These are phyloP conservation scores for Thunnus thynnus DNA, from an alignment of 2,113 vertebrate species.

Conservation along the genomic window DNA sequence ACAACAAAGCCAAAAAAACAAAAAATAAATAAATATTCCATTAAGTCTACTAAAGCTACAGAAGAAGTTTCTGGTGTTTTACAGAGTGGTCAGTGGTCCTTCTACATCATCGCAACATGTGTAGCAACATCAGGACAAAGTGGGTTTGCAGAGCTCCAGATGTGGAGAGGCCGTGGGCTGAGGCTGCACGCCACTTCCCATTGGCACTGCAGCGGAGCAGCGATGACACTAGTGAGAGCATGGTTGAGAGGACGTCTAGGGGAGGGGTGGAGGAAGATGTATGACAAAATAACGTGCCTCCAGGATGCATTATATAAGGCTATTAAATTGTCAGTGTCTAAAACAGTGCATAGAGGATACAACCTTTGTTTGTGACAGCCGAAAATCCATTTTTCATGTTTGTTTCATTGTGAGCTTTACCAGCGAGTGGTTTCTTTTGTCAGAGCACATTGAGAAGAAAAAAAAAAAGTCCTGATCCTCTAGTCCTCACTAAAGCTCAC, in stretches of 20 bases:
- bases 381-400: slow-evolving; percentile 81
- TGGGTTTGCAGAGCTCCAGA: slow-evolving; percentile 67
- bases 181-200: slow-evolving; percentile 74
- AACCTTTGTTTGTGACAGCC: slow-evolving; percentile 81
- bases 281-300: slow-evolving; percentile 82
- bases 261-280: slow-evolving; percentile 63
- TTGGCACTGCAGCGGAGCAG: slow-evolving; percentile 61
- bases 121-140: slow-evolving; percentile 61
- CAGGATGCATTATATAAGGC: slow-evolving; percentile 84
- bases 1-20: slow-evolving; percentile 18
- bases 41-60: slow-evolving; percentile 1
- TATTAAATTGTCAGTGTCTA: slow-evolving; percentile 83
- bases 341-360: slow-evolving; percentile 71
- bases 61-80: slow-evolving; percentile 46
- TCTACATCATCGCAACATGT: slow-evolving; percentile 47
- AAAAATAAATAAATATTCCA: neutral
- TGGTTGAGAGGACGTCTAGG: slow-evolving; percentile 60
- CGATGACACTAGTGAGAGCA: slow-evolving; percentile 58
- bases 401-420: slow-evolving; percentile 63
- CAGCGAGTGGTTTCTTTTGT: slow-evolving; percentile 69
- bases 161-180: slow-evolving; percentile 65
- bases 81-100: slow-evolving; percentile 33
- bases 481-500: slow-evolving; percentile 49
- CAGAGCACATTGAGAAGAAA: slow-evolving; percentile 6
- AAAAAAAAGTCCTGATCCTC: slow-evolving; percentile 45